These are phyloP conservation scores for Ciconia boyciana DNA, from an alignment of 2,113 vertebrate genomes.

Conservation along the genomic window DNA sequence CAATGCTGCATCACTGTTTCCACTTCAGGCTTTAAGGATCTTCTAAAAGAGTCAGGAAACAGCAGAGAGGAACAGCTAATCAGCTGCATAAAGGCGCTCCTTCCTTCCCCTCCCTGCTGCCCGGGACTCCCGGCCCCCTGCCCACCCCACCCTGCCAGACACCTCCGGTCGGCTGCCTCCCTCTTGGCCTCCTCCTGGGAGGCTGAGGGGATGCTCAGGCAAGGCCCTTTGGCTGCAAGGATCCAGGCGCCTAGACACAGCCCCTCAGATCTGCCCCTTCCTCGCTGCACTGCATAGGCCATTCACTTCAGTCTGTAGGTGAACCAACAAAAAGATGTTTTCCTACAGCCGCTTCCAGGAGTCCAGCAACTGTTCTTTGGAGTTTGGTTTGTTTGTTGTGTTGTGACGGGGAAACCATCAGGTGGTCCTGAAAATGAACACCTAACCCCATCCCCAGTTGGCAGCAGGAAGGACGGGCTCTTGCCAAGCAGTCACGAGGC, in stretches of 20 bases:
- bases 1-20: background rate
- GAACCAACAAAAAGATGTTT: background rate
- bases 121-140: rapidly evolving
- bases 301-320: background rate
- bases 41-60: background rate
- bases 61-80: background rate
- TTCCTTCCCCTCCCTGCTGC: background rate
- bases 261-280: background rate
- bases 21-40: background rate
- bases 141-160: background rate
- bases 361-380: background rate
- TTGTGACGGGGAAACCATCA: background rate
- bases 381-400: background rate
- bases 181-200: background rate
- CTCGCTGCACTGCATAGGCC: rapidly evolving
- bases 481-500: constrained; percentile 16
- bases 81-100: background rate
- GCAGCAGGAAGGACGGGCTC: background rate
- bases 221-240: background rate
- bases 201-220: background rate
- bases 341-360: background rate
- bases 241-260: background rate
- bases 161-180: background rate
- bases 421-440: background rate
- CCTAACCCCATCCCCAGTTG: background rate